Percentiles rank a stretch among this genome's conserved stretches.
These are phyloP conservation scores for Ormyrus nitidulus DNA, from an alignment of 2,888 invertebrate species.

Conservation along the genomic window DNA sequence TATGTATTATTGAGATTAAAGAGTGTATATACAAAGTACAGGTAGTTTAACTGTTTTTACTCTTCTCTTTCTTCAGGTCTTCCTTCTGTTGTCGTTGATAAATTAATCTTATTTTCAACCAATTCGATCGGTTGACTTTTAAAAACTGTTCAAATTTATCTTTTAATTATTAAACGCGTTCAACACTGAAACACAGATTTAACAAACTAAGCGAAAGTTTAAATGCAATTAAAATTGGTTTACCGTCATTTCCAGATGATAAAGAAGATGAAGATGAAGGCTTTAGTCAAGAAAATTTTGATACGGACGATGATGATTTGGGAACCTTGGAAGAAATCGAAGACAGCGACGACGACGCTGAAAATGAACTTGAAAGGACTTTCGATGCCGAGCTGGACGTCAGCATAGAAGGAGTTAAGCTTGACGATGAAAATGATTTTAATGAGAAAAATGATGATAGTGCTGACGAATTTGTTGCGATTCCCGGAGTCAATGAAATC, in stretches of 20 bases:
- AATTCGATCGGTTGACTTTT: no score
- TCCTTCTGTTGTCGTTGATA: no score
- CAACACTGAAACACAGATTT: no score
- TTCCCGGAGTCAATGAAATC: constrained; percentile 67
- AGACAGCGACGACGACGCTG: constrained; percentile 72
- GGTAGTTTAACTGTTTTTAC: constrained; percentile 13
- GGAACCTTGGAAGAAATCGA: constrained; percentile 61
- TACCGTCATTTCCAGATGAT: constrained; percentile 60
- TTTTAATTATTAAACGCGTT: no score
- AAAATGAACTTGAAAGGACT: constrained; percentile 65
- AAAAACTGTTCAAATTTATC: no score
- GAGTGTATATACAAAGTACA: constrained; percentile 18
- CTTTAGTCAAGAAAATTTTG: constrained; percentile 71
- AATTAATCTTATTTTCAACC: no score
- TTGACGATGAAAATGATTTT: constrained; percentile 17
- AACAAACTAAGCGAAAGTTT: no score
- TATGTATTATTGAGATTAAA: constrained; percentile 26
- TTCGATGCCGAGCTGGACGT: constrained; percentile 58
- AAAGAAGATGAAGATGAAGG: constrained; percentile 73
- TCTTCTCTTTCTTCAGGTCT: constrained; percentile 3
- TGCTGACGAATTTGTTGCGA: constrained; percentile 61
- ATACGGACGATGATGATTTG: constrained; percentile 72
- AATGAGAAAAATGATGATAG: constrained; percentile 61
- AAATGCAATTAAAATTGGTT: no score
- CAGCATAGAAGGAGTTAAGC: constrained; percentile 55